Conservation (phyloP, 2,113 vertebrate genomes). For the Emberiza fucata region DNA sequence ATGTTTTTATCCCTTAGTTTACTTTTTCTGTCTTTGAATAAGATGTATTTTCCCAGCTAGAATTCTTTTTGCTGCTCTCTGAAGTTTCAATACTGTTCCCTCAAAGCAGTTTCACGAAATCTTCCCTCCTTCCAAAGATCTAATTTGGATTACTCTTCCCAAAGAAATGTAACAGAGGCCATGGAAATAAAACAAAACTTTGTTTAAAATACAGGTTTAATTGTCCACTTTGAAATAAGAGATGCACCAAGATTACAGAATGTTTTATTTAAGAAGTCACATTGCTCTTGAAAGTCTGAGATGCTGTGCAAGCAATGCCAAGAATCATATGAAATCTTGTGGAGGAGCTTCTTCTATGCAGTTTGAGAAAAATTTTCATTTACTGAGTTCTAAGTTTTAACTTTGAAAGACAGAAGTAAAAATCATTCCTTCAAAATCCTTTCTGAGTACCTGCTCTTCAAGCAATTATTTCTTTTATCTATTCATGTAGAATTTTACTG, state of each 20-base stretch:
- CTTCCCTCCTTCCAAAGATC: background rate
- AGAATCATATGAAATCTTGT: background rate
- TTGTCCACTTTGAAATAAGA: too few relatives aligned
- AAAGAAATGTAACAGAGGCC: background rate
- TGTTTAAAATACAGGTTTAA: too few relatives aligned
- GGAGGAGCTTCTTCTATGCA: fast-evolving
- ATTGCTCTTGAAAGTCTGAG: background rate
- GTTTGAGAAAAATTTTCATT: background rate
- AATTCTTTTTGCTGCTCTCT: background rate
- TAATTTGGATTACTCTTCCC: background rate
- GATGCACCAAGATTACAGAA: too few relatives aligned
- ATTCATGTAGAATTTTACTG: background rate
- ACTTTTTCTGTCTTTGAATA: background rate
- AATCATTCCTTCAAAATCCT: background rate
- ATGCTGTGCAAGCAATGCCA: background rate
- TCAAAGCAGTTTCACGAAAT: background rate
- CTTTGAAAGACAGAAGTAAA: background rate
- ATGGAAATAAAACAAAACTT: background rate
- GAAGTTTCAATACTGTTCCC: background rate
- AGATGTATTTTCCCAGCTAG: background rate
- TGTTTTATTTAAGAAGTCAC: background rate
- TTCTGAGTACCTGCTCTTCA: background rate
- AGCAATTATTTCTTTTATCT: slow-evolving; percentile 24
- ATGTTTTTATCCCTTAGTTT: background rate
- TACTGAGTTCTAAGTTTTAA: background rate